A percentile compares a stretch with the other conserved stretches of the same genome.
phyloP scores from a whole-genome alignment of 2,113 vertebrate genomes.

The Anarrhichthys ocellatus region DNA sequence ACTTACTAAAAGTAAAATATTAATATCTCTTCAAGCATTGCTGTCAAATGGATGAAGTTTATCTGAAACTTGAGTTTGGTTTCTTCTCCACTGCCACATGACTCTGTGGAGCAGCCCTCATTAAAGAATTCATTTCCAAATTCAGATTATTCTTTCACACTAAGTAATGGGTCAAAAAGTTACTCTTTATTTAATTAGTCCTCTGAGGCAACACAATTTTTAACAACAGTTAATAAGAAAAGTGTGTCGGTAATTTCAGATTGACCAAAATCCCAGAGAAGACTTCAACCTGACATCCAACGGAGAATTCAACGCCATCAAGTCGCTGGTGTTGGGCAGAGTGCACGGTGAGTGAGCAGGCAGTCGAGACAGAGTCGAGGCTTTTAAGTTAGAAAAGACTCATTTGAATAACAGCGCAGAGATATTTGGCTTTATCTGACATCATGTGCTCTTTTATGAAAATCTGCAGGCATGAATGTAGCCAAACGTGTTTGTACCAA shows the following conservation, averaged over 20 bases:
- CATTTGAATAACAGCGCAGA: constrained; percentile 19
- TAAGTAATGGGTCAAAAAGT: not conserved
- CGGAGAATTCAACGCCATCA: constrained; percentile 64
- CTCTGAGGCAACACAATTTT: not conserved
- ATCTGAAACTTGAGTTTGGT: constrained; percentile 12
- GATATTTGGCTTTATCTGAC: not conserved
- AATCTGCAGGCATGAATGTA: not conserved
- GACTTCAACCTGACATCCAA: constrained; percentile 73
- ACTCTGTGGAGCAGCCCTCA: constrained; percentile 1
- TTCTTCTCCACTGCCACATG: not conserved
- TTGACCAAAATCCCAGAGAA: constrained; percentile 65
- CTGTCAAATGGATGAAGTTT: not conserved
- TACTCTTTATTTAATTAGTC: not conserved
- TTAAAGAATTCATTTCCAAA: not conserved
- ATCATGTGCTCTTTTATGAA: not conserved
- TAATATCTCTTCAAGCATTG: not conserved
- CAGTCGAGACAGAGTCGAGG: not conserved
- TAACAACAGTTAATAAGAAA: not conserved
- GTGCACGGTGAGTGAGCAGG: constrained; percentile 54
- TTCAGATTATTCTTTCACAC: not conserved
- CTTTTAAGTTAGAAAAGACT: constrained; percentile 17
- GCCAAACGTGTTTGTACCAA: not conserved
- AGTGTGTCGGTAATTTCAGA: constrained; percentile 40
- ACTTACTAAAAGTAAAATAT: not conserved
- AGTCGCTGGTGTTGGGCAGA: constrained; percentile 66